Conservation (phyloP, 2,888 invertebrate species). For the Caenorhabditis wallacei region DNA sequence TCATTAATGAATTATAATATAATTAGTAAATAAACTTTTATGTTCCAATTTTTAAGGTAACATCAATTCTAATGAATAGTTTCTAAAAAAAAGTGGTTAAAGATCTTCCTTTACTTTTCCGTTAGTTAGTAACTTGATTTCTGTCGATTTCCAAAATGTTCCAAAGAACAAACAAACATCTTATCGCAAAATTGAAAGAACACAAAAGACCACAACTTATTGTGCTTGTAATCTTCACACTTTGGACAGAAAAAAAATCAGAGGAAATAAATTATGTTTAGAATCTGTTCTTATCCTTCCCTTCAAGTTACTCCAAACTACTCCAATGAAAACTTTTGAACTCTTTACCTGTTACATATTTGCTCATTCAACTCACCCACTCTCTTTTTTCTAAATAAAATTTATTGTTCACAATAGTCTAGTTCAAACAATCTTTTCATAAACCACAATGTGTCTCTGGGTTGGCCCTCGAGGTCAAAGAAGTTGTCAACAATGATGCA, state of each 20-base stretch:
- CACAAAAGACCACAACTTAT: background rate
- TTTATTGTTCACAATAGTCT: conserved; percentile 15
- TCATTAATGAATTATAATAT: too few relatives aligned
- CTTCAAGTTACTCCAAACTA: background rate
- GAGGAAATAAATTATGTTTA: too few relatives aligned
- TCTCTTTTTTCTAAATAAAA: background rate
- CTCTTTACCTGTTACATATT: background rate
- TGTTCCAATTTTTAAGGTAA: too few relatives aligned
- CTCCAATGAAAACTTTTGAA: background rate
- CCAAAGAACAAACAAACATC: conserved; percentile 45
- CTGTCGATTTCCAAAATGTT: too few relatives aligned
- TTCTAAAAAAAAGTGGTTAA: too few relatives aligned
- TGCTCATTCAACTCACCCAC: background rate
- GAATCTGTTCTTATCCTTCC: background rate
- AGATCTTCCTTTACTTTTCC: too few relatives aligned
- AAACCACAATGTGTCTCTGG: conserved; percentile 25
- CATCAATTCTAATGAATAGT: too few relatives aligned
- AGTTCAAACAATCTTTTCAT: conserved; percentile 38
- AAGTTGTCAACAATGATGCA: conserved; percentile 11
- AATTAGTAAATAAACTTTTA: too few relatives aligned
- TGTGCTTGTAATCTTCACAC: background rate
- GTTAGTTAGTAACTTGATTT: too few relatives aligned
- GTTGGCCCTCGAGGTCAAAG: conserved; percentile 19
- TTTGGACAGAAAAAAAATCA: too few relatives aligned
- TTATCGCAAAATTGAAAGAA: too few relatives aligned